Evolutionary conservation across 2,888 invertebrate genomes (phyloP).

Genomic region (Melieria crassipennis): DNA sequence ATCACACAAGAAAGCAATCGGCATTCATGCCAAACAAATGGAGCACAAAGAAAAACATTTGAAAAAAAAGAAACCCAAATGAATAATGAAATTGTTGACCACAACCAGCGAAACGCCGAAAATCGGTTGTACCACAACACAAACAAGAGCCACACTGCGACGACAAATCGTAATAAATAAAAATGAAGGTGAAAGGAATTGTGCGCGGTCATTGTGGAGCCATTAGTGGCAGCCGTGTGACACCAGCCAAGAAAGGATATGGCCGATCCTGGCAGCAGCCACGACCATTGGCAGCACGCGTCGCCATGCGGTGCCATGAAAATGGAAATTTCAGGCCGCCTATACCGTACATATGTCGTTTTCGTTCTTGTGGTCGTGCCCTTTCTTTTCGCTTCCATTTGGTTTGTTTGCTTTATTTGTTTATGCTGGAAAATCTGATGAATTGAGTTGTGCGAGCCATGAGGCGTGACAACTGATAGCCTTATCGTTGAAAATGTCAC

Average conservation of each 20-base stretch:
- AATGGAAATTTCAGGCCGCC: slow-evolving; percentile 56
- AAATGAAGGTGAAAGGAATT: slow-evolving; percentile 29
- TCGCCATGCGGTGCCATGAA: slow-evolving; percentile 54
- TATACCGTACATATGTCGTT: slow-evolving; percentile 49
- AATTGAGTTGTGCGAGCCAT: slow-evolving; percentile 12
- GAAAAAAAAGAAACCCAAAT: slow-evolving; percentile 1
- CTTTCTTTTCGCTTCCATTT: slow-evolving; percentile 6
- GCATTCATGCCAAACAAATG: slow-evolving; percentile 30
- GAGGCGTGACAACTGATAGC: slow-evolving; percentile 29
- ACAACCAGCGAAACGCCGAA: neutral
- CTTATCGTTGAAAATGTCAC: slow-evolving; percentile 31
- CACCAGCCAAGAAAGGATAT: slow-evolving; percentile 8
- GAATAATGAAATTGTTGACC: slow-evolving; percentile 23
- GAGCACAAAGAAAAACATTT: slow-evolving; percentile 1
- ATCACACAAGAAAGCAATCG: slow-evolving; percentile 25
- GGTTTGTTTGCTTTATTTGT: neutral
- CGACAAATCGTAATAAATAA: slow-evolving; percentile 24
- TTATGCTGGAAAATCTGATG: slow-evolving; percentile 23
- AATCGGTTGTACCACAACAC: neutral
- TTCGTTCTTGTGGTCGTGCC: slow-evolving; percentile 1
- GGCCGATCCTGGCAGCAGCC: too few species aligned
- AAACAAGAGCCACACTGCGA: slow-evolving; percentile 16
- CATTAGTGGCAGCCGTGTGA: slow-evolving; percentile 46
- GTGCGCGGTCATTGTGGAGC: slow-evolving; percentile 54
- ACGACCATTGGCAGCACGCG: slow-evolving; percentile 11